Percentiles rank a stretch among this genome's conserved stretches.
These are phyloP conservation scores for Oasisia sp. DNA, from an alignment of 2,888 invertebrate genomes.

Conservation along the genomic window DNA sequence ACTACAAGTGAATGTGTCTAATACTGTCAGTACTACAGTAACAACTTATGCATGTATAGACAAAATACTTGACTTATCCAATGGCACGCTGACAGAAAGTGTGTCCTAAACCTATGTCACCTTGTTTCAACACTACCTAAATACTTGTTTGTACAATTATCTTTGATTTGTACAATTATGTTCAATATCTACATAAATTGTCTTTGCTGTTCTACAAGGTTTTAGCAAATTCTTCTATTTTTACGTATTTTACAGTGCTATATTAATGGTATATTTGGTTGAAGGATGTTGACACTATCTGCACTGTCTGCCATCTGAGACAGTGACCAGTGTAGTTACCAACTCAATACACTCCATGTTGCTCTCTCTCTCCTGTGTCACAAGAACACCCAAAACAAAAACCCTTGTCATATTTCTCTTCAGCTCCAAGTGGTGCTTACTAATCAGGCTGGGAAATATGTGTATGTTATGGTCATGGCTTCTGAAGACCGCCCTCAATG, in stretches of 20 bases:
- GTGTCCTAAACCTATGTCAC: neutral
- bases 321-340: neutral
- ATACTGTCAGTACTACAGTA: neutral
- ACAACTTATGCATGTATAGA: neutral
- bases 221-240: neutral
- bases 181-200: conserved; percentile 17
- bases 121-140: neutral
- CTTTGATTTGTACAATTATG: conserved; percentile 8
- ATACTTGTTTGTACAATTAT: neutral
- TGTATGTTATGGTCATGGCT: neutral
- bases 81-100: neutral
- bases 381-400: neutral
- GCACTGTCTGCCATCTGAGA: neutral
- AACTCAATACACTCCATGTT: neutral
- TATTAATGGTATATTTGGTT: neutral
- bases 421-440: neutral
- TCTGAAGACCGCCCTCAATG: neutral
- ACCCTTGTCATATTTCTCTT: neutral
- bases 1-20: neutral
- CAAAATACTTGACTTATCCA: neutral
- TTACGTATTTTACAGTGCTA: neutral
- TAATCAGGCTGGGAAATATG: neutral
- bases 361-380: neutral
- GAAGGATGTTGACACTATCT: neutral
- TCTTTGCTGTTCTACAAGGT: neutral